A percentile compares a stretch with the other conserved stretches of the same genome.
Conservation (phyloP, 1,140 invertebrate genomes). For the Choristoneura fumiferana region DNA sequence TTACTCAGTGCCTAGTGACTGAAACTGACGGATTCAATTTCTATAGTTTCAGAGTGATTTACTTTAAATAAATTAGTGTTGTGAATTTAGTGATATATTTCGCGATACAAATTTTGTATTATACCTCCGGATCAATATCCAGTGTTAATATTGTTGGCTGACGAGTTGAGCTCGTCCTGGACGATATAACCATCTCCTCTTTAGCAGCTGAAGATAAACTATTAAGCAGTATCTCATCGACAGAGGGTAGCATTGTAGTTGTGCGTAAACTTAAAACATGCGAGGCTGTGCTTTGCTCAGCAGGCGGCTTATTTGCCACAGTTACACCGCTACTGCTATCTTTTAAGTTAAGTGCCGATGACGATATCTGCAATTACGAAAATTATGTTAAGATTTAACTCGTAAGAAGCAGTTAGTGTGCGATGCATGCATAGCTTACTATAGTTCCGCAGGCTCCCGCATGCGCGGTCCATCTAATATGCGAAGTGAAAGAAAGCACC, state of each 20-base stretch:
- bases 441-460: slow-evolving; percentile 31
- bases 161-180: slow-evolving; percentile 72
- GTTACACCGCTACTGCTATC: slow-evolving; percentile 72
- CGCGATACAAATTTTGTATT: slow-evolving; percentile 55
- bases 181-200: slow-evolving; percentile 74
- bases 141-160: slow-evolving; percentile 78
- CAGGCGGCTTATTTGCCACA: slow-evolving; percentile 63
- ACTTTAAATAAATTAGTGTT: background rate
- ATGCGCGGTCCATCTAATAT: slow-evolving; percentile 30
- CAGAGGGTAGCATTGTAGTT: slow-evolving; percentile 76
- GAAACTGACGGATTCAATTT: background rate
- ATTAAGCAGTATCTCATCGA: slow-evolving; percentile 78
- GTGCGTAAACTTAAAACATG: slow-evolving; percentile 78
- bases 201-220: slow-evolving; percentile 77
- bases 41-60: slow-evolving; percentile 4
- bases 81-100: slow-evolving; percentile 8
- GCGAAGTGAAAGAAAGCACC: slow-evolving; percentile 44
- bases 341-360: slow-evolving; percentile 74
- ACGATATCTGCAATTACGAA: slow-evolving; percentile 74
- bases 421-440: slow-evolving; percentile 58
- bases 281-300: slow-evolving; percentile 77
- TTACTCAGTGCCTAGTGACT: background rate
- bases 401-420: slow-evolving; percentile 56
- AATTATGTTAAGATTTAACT: slow-evolving; percentile 65
- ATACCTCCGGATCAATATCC: slow-evolving; percentile 79